A percentile compares a stretch with the other conserved stretches of the same genome.
Conservation (phyloP, 2,888 invertebrate species). For the Trissoscelio sp. region DNA sequence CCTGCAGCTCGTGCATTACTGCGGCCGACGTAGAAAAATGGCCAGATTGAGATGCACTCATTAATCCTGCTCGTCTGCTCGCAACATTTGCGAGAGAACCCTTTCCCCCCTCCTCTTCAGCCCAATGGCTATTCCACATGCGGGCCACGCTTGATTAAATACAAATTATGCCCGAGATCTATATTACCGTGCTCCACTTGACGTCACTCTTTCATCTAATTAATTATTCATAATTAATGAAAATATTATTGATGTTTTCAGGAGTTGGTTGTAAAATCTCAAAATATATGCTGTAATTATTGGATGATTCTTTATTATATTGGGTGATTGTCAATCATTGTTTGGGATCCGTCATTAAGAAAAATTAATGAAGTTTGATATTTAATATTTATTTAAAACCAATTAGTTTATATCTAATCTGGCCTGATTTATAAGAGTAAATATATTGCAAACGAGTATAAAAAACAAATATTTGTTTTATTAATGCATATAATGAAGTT, state of each 20-base stretch:
- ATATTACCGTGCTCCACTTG: constrained; percentile 62
- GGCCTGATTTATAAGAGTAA: too few species aligned
- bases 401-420: too few species aligned
- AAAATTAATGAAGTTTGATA: too few species aligned
- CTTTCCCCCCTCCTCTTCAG: constrained; percentile 21
- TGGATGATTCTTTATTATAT: neutral
- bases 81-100: constrained; percentile 64
- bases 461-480: too few species aligned
- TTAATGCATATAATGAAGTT: too few species aligned
- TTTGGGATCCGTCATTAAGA: neutral
- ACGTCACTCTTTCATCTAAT: constrained; percentile 33
- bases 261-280: constrained; percentile 26
- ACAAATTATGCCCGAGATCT: constrained; percentile 71
- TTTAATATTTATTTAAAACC: too few species aligned
- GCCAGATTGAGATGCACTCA: constrained; percentile 83
- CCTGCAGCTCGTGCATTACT: constrained; percentile 81
- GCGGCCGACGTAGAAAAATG: constrained; percentile 82
- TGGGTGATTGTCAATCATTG: too few species aligned
- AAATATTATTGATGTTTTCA: constrained; percentile 26
- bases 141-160: constrained; percentile 68
- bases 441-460: too few species aligned
- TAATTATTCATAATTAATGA: constrained; percentile 44
- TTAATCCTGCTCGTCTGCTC: constrained; percentile 79
- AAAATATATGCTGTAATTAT: constrained; percentile 17
- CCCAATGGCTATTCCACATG: constrained; percentile 66